These are phyloP conservation scores for Arctia plantaginis DNA, from an alignment of 2,888 invertebrate species.

Conservation along the genomic window DNA sequence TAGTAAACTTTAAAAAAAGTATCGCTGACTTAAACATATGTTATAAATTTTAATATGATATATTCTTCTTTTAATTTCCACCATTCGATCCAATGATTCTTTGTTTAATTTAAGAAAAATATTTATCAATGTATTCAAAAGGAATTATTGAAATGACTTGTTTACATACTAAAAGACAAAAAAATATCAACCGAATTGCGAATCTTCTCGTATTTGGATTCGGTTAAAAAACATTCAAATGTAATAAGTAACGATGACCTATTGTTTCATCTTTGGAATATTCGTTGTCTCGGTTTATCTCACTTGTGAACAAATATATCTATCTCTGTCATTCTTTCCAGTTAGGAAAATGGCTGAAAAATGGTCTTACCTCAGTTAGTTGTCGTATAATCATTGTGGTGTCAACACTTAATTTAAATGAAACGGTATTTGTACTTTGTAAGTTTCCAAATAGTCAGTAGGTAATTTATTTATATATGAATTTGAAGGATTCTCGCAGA, in stretches of 20 bases:
- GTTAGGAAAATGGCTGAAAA: slow-evolving; percentile 3
- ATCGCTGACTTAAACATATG: no score
- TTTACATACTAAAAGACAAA: background rate
- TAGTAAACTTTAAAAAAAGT: background rate
- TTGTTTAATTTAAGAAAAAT: background rate
- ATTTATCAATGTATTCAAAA: background rate
- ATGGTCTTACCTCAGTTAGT: background rate
- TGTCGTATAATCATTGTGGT: background rate
- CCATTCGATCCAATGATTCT: background rate
- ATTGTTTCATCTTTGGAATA: background rate
- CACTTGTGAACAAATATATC: background rate
- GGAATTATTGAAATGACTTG: background rate
- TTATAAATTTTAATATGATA: background rate
- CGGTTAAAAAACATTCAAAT: no score
- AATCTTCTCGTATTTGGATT: no score
- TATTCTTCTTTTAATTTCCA: no score
- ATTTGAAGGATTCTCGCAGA: slow-evolving; percentile 39
- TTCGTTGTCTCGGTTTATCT: background rate
- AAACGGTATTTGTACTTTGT: slow-evolving; percentile 27
- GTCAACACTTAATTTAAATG: background rate
- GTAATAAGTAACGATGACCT: background rate
- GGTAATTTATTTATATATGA: slow-evolving; percentile 48
- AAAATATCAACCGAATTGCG: background rate
- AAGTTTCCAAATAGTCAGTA: slow-evolving; percentile 39
- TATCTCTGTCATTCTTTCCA: slow-evolving; percentile 2